A percentile compares a stretch with the other conserved stretches of the same genome.
These are phyloP conservation scores for Gymnosoma rotundatum DNA, from an alignment of 2,888 invertebrate species.

Conservation along the genomic window DNA sequence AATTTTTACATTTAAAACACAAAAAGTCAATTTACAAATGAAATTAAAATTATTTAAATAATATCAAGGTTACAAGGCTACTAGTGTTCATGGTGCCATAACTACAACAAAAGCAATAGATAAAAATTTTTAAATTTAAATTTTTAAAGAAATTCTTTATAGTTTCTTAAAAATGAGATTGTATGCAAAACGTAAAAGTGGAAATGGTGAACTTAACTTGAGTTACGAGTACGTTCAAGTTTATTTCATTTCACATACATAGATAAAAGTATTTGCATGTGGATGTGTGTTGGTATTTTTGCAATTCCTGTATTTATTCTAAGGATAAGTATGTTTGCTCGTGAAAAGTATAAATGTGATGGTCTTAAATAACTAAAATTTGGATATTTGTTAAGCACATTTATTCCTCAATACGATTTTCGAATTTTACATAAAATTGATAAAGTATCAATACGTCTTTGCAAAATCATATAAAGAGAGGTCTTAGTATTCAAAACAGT, in stretches of 20 bases:
- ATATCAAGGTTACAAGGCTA: neutral
- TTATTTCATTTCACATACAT: constrained; percentile 40
- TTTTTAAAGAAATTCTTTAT: neutral
- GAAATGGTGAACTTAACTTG: constrained; percentile 72
- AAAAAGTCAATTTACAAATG: neutral
- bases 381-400: neutral
- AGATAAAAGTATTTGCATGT: neutral
- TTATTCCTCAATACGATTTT: neutral
- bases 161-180: constrained; percentile 74
- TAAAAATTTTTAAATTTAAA: constrained; percentile 1
- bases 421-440: neutral
- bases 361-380: neutral
- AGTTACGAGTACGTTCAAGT: constrained; percentile 78
- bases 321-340: constrained; percentile 30
- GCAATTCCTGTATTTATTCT: constrained; percentile 15
- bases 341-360: constrained; percentile 10
- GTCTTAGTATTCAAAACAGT: too few species aligned
- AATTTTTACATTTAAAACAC: constrained; percentile 25
- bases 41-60: neutral
- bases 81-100: constrained; percentile 7
- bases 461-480: too few species aligned
- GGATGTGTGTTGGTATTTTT: constrained; percentile 2
- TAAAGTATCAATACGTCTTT: too few species aligned
- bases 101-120: neutral
- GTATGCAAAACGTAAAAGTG: constrained; percentile 76